A percentile compares a stretch with the other conserved stretches of the same genome.
These are phyloP conservation scores for Papilio helenus DNA, from an alignment of 1,140 invertebrate genomes.

Conservation along the genomic window DNA sequence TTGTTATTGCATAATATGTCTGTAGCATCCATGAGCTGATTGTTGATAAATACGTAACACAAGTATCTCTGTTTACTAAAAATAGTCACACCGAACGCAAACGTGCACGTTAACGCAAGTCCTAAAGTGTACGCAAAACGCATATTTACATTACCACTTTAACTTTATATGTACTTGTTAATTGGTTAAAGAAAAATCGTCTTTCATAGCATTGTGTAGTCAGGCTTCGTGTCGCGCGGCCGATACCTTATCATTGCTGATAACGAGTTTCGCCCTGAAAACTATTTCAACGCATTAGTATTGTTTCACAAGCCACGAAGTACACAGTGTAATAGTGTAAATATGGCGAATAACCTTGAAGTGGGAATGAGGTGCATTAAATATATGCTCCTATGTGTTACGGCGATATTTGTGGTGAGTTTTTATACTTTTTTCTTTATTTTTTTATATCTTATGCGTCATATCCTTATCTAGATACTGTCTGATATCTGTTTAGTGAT, in stretches of 20 bases:
- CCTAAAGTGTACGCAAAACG: slow-evolving; percentile 40
- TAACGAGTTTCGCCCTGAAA: slow-evolving; percentile 49
- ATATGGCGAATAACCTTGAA: slow-evolving; percentile 85
- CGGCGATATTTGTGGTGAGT: slow-evolving; percentile 94
- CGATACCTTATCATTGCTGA: slow-evolving; percentile 59
- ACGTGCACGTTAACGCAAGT: slow-evolving; percentile 11
- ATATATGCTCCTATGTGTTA: slow-evolving; percentile 91
- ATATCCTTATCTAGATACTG: slow-evolving; percentile 36
- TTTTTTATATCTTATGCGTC: slow-evolving; percentile 42
- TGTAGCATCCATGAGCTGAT: neutral
- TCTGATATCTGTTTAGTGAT: neutral
- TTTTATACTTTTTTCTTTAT: slow-evolving; percentile 33
- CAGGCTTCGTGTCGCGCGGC: slow-evolving; percentile 42
- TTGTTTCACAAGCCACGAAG: slow-evolving; percentile 42
- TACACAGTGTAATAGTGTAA: slow-evolving; percentile 45
- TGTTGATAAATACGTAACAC: slow-evolving; percentile 9
- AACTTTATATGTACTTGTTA: slow-evolving; percentile 47
- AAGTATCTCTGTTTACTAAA: slow-evolving; percentile 21
- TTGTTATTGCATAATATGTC: neutral
- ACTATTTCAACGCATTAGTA: slow-evolving; percentile 47
- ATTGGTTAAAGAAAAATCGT: slow-evolving; percentile 66
- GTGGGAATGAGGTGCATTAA: slow-evolving; percentile 91
- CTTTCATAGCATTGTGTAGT: slow-evolving; percentile 58
- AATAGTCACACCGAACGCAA: slow-evolving; percentile 25
- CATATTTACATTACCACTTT: slow-evolving; percentile 51